Evolutionary conservation across 2,888 invertebrate species (phyloP).

Genomic region (Daptonema setosum): DNA sequence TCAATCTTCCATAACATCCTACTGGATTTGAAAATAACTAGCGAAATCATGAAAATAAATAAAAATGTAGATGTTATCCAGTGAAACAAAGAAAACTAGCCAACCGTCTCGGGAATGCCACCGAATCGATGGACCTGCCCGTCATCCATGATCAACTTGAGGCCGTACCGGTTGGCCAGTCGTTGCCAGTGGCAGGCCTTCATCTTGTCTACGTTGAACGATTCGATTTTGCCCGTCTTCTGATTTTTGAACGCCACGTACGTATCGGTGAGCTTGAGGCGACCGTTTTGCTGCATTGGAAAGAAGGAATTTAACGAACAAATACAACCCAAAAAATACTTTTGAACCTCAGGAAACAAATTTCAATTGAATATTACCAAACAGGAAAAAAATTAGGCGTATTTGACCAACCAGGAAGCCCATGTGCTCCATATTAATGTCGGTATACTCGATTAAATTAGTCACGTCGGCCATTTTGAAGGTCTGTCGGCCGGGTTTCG

Average conservation of each 20-base stretch:
- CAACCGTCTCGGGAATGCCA: conserved; percentile 52
- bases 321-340: neutral
- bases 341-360: too few relatives aligned
- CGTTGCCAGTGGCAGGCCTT: conserved; percentile 75
- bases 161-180: conserved; percentile 67
- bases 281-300: conserved; percentile 54
- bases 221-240: conserved; percentile 86
- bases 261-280: conserved; percentile 71
- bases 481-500: too few relatives aligned
- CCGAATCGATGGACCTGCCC: conserved; percentile 71
- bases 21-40: conserved; percentile 2
- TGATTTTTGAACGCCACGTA: conserved; percentile 75
- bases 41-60: neutral
- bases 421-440: conserved; percentile 18
- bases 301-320: too few relatives aligned
- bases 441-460: conserved; percentile 14
- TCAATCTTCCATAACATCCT: neutral
- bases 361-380: too few relatives aligned
- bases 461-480: neutral
- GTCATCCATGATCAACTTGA: conserved; percentile 67
- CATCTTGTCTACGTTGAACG: conserved; percentile 58
- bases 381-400: too few relatives aligned
- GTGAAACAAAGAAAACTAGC: neutral
- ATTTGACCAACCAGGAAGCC: conserved; percentile 17
- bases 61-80: neutral